A percentile compares a stretch with the other conserved stretches of the same genome.
Evolutionary conservation across 2,888 invertebrate genomes (phyloP).

Genomic region (Polietes domitor): DNA sequence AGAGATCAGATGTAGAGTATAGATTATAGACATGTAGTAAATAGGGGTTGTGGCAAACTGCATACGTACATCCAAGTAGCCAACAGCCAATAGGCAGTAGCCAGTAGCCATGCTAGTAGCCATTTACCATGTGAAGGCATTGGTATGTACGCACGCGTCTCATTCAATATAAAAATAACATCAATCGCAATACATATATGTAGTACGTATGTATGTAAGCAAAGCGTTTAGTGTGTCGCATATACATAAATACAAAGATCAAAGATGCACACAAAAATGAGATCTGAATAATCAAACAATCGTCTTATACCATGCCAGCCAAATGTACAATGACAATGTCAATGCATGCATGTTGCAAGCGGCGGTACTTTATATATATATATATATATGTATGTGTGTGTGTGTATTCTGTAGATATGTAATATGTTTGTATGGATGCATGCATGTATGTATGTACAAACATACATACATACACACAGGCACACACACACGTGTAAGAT

Average conservation of each 20-base stretch:
- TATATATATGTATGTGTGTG: neutral
- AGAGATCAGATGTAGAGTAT: neutral
- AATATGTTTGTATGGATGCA: no score
- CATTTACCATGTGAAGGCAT: neutral
- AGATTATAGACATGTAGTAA: slow-evolving; percentile 1
- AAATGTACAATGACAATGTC: no score
- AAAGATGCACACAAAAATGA: neutral
- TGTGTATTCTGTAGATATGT: neutral
- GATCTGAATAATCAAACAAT: neutral
- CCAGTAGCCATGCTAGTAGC: no score
- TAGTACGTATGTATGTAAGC: slow-evolving; percentile 1
- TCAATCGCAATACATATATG: neutral
- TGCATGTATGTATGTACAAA: neutral
- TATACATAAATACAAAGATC: neutral
- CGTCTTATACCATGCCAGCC: slow-evolving; percentile 11
- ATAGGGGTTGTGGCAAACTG: neutral
- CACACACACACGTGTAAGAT: neutral
- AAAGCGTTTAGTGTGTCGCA: slow-evolving; percentile 15
- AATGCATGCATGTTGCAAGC: slow-evolving; percentile 21
- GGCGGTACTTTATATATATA: neutral
- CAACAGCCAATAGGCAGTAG: no score
- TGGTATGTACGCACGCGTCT: neutral
- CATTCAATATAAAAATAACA: slow-evolving; percentile 5
- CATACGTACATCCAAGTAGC: neutral
- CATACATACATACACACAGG: neutral